Evolutionary conservation across 2,797 vertebrate genomes (phyloP).

Genomic region (Presbytis comata): DNA sequence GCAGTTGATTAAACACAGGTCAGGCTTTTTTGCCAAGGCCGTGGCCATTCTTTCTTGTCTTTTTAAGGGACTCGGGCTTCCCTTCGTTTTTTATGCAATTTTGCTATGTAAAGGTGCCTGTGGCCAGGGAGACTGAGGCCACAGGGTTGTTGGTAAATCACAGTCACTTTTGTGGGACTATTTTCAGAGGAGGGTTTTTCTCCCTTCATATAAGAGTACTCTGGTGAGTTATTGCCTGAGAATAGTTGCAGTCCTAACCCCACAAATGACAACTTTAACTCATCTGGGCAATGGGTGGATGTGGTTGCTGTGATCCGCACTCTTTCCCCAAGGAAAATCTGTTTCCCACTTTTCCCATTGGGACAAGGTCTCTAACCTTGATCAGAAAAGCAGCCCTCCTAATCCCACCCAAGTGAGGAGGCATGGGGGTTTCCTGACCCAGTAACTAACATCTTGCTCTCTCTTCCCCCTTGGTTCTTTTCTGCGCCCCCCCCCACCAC

Average conservation of each 20-base stretch:
- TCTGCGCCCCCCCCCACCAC: constrained; percentile 43
- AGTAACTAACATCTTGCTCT: constrained; percentile 64
- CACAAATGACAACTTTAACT: not conserved
- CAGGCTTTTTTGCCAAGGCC: constrained; percentile 27
- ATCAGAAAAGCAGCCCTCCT: constrained; percentile 36
- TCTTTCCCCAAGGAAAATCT: constrained; percentile 6
- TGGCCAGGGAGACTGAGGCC: not conserved
- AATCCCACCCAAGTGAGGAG: constrained; percentile 45
- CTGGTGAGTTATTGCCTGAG: constrained; percentile 35
- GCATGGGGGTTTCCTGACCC: constrained; percentile 14
- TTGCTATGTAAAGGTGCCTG: not conserved
- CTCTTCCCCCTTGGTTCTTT: constrained; percentile 72
- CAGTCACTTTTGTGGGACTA: constrained; percentile 14
- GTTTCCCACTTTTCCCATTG: not conserved
- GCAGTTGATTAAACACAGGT: constrained; percentile 44
- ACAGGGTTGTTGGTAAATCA: not conserved
- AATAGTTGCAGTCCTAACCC: not conserved
- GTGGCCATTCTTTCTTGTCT: not conserved
- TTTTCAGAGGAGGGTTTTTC: not conserved
- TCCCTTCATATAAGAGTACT: not conserved
- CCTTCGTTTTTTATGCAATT: not conserved
- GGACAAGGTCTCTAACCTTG: not conserved
- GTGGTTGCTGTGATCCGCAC: not conserved
- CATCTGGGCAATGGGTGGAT: not conserved
- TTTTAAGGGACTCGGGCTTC: constrained; percentile 26